Percentiles rank a stretch among this genome's conserved stretches.
Conservation (phyloP, 1,140 invertebrate genomes). For the Apis florea region DNA sequence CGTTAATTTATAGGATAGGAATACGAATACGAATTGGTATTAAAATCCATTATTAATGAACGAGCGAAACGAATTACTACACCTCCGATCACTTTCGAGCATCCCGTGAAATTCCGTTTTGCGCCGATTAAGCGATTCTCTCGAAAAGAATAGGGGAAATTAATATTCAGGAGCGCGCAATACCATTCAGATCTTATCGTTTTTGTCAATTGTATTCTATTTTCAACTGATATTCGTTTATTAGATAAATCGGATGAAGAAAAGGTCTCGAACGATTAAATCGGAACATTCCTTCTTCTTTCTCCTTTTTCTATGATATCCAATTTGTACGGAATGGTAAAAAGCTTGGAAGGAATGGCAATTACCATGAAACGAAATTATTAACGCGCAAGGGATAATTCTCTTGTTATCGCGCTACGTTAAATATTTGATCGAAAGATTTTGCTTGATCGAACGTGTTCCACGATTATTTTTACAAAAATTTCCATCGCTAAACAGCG, state of each 20-base stretch:
- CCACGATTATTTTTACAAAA: too few relatives aligned
- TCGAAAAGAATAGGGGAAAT: constrained; percentile 7
- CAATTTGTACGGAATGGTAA: too few relatives aligned
- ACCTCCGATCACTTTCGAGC: constrained; percentile 20
- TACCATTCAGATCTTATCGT: background rate
- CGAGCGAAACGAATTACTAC: constrained; percentile 58
- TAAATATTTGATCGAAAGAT: too few relatives aligned
- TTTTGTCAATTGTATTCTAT: background rate
- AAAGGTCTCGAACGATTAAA: background rate
- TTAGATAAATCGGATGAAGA: too few relatives aligned
- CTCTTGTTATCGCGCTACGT: too few relatives aligned
- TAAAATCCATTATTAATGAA: constrained; percentile 62
- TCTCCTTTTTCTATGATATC: background rate
- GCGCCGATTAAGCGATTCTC: background rate
- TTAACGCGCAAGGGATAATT: too few relatives aligned
- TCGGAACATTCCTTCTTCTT: background rate
- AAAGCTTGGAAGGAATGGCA: too few relatives aligned
- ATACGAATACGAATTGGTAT: constrained; percentile 43
- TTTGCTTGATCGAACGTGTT: too few relatives aligned
- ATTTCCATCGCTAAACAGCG: background rate
- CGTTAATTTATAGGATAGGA: constrained; percentile 56
- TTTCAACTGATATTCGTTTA: too few relatives aligned
- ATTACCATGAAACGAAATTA: too few relatives aligned
- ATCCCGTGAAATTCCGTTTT: constrained; percentile 15
- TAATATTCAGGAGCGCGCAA: background rate